phyloP scores from a whole-genome alignment of 2,797 vertebrate species.

The Spea hammondii region DNA sequence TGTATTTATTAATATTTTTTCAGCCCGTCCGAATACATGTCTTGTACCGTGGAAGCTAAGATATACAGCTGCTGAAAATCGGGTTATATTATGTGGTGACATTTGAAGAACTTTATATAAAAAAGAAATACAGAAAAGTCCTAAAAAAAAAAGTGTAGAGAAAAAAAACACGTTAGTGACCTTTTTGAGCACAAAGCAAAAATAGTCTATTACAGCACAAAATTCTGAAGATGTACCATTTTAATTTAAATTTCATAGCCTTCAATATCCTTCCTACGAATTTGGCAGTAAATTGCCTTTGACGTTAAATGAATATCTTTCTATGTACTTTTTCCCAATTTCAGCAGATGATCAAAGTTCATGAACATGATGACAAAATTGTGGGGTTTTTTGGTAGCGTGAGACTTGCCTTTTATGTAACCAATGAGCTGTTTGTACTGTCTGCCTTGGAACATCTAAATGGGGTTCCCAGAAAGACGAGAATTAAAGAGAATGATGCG shows the following conservation, averaged over 20 bases:
- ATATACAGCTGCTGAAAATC: too few relatives aligned
- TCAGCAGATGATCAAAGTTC: not conserved
- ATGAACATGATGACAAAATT: not conserved
- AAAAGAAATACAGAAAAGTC: too few relatives aligned
- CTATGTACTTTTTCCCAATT: not conserved
- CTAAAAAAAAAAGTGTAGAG: too few relatives aligned
- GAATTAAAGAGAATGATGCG: slow-evolving; percentile 9
- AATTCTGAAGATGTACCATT: not conserved
- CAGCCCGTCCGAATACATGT: too few relatives aligned
- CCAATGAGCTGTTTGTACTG: not conserved
- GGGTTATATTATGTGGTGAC: too few relatives aligned
- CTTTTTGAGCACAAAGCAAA: too few relatives aligned
- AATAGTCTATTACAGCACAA: too few relatives aligned
- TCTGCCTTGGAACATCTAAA: slow-evolving; percentile 18
- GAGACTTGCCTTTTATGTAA: not conserved
- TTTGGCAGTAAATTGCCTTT: not conserved
- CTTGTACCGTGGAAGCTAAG: too few relatives aligned
- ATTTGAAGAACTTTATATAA: too few relatives aligned
- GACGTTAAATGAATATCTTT: not conserved
- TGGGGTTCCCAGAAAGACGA: slow-evolving; percentile 20
- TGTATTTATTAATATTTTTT: too few relatives aligned
- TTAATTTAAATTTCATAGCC: not conserved
- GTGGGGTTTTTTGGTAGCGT: not conserved
- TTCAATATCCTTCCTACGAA: not conserved
- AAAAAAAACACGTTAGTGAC: too few relatives aligned